These are phyloP conservation scores for Pomacea maculata DNA, from an alignment of 1,140 invertebrate genomes.

Conservation along the genomic window DNA sequence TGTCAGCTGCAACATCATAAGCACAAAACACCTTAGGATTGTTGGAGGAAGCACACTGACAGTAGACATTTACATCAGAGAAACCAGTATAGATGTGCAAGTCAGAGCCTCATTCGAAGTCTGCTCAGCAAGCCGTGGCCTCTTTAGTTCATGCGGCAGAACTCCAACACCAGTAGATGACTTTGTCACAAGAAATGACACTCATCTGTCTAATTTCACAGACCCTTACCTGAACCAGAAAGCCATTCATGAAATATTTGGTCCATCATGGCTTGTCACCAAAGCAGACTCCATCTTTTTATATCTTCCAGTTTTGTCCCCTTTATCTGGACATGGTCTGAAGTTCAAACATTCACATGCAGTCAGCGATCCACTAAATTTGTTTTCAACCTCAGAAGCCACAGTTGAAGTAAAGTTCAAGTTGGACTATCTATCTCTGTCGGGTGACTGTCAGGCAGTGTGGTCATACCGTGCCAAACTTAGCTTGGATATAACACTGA, in stretches of 20 bases:
- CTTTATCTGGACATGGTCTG: conserved; percentile 33
- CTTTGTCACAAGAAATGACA: conserved; percentile 31
- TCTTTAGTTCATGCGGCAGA: conserved; percentile 33
- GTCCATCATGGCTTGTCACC: conserved; percentile 32
- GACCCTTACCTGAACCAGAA: conserved; percentile 33
- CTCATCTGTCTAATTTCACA: conserved; percentile 17
- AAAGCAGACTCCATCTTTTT: conserved; percentile 27
- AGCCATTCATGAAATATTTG: conserved; percentile 35
- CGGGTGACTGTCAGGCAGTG: conserved; percentile 26
- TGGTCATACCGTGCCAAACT: conserved; percentile 32
- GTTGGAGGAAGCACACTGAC: conserved; percentile 7
- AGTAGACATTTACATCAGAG: conserved; percentile 25
- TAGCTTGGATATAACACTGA: conserved; percentile 15
- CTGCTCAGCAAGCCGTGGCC: conserved; percentile 33
- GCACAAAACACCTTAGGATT: conserved; percentile 20
- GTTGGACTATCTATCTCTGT: conserved; percentile 7
- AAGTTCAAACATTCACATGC: conserved; percentile 27
- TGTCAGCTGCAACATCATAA: neutral
- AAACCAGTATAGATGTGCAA: conserved; percentile 24
- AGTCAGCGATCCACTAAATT: conserved; percentile 22
- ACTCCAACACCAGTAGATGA: conserved; percentile 24
- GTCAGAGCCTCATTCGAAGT: conserved; percentile 18
- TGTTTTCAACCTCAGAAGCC: conserved; percentile 34
- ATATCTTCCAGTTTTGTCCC: neutral
- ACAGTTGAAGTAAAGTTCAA: conserved; percentile 43